Base-by-base conservation (phyloP, 2,888 invertebrate species). In the Invenusta paracnida region DNA sequence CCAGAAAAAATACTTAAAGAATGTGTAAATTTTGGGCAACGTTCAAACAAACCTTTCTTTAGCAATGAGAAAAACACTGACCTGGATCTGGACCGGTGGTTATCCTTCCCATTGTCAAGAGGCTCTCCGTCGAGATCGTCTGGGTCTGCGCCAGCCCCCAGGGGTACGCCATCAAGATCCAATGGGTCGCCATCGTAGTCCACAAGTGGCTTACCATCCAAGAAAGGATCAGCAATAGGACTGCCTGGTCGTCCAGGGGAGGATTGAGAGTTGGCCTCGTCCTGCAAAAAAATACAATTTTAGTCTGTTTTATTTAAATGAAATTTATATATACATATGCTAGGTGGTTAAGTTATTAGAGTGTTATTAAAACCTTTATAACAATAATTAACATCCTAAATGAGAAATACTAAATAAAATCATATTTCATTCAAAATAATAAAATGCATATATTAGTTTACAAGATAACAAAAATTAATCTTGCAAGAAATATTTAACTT, bases 111-210 rank as follows among this genome's bases (percentile, higher is more conserved):
- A 84, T 84, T 84, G 25, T 66, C 25, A 25, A 83, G 83, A 66
- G 83, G 83, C 23, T 27, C 66, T 1, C 83, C 83, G 25, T 83
- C 83, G 31, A 83, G 27, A 30, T 83, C 30, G 48, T 66, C 66
- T 2, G 25, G 13, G 17, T 82, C 30, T 1, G 11, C 67, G 13
- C 17, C 67, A 1, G 29, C 25, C 2, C 73, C 94, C 90, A 95
- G 91, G 0, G 95, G 95, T 67, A 94, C 91, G 17, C 95, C 95
- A 91, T 95, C 95, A 67, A 95, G 93, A 90, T 95, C 95, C 88
- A 67, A 85, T 81, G 48, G 89, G 29, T 87, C 87, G n/a, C 86
- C 86, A 73, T 84, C 86, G 81, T 87, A 85, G 29, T 85, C 82
- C 25, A 83, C 85, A 25, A 82, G 85, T 0, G 86, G 86, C 48